phyloP scores from a whole-genome alignment of 1,140 invertebrate species.

The Zaprionus capensis region DNA sequence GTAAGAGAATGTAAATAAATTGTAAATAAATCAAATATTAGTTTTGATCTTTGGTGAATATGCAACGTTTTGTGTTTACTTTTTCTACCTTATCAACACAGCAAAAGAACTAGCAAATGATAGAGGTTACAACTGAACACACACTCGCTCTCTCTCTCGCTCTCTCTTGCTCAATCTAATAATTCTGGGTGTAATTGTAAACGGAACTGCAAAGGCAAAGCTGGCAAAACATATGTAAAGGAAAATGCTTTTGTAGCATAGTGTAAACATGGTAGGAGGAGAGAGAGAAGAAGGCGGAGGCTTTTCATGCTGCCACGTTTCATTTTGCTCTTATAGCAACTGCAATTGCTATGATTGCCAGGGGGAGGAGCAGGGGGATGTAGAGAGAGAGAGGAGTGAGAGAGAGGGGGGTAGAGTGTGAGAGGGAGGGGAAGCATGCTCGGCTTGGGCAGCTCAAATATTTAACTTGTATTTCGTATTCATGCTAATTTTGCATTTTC shows the following conservation, averaged over 20 bases:
- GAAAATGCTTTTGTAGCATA: conserved; percentile 5
- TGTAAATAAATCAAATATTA: conserved; percentile 78
- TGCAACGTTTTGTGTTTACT: conserved; percentile 30
- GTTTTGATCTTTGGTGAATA: conserved; percentile 29
- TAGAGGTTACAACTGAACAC: background rate
- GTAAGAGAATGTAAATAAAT: conserved; percentile 48
- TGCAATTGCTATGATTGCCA: conserved; percentile 73
- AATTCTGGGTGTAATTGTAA: conserved; percentile 16
- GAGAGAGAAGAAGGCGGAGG: background rate
- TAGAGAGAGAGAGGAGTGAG: background rate
- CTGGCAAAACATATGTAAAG: conserved; percentile 3
- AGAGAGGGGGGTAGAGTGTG: background rate
- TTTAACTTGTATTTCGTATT: conserved; percentile 83
- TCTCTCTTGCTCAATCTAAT: background rate
- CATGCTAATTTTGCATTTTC: conserved; percentile 83
- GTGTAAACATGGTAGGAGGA: background rate
- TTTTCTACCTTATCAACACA: conserved; percentile 5
- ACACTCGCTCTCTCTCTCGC: background rate
- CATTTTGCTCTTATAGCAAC: conserved; percentile 67
- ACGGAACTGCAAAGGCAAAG: background rate
- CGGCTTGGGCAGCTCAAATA: conserved; percentile 68
- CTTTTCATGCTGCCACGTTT: conserved; percentile 5
- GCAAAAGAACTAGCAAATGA: background rate
- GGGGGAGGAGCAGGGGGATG: background rate
- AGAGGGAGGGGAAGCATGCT: conserved; percentile 15